Base-by-base conservation (phyloP, 2,888 invertebrate species). In the Lithophane semibrunnea region DNA sequence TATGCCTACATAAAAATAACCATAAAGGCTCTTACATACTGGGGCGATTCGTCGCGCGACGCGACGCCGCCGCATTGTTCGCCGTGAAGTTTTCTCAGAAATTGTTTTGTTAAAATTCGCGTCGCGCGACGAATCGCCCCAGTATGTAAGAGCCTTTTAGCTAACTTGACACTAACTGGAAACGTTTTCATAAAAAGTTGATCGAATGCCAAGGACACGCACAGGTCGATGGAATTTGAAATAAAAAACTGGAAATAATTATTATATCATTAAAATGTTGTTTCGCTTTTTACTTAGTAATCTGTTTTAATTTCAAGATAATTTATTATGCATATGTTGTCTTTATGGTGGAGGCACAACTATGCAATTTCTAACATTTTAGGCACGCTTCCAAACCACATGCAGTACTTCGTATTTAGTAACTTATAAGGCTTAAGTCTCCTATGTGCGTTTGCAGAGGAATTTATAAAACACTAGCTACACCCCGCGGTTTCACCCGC, bases 331-430 rank as follows among this genome's bases (percentile, higher is more conserved):
- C 65, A 78, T 83, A 73, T 69, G 73, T 73, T 66, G 16, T 52
- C 65, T 42, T 58, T 79, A 79, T n/a, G n/a, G 44, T 56, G 56
- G 60, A 60, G 13, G 65, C 68, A 69, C 56, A 79, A 69, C 68
- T 56, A 65, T 71, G 66, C 29, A 61, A 61, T 73, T 69, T 52
- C 68, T 56, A 70, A 58, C 61, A 56, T 84, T 79, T 73, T 80
- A 80, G 84, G 81, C 74, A 70, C 69, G 7, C 61, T 58, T 84
- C 80, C 84, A 82, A 82, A 58, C 65, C 80, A 82, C 49, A 84
- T 63, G 56, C 54, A 65, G 73, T 73, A 68, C 68, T 65, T 54
- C 21, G 73, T 81, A 47, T 56, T 61, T 60, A 18, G n/a, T 80
- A 84, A 80, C 56, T 65, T 84, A 73, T 61, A 60, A n/a, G 54